Percentiles rank a stretch among this genome's conserved stretches.
phyloP scores from a whole-genome alignment of 2,113 vertebrate genomes.

The Mobula birostris region DNA sequence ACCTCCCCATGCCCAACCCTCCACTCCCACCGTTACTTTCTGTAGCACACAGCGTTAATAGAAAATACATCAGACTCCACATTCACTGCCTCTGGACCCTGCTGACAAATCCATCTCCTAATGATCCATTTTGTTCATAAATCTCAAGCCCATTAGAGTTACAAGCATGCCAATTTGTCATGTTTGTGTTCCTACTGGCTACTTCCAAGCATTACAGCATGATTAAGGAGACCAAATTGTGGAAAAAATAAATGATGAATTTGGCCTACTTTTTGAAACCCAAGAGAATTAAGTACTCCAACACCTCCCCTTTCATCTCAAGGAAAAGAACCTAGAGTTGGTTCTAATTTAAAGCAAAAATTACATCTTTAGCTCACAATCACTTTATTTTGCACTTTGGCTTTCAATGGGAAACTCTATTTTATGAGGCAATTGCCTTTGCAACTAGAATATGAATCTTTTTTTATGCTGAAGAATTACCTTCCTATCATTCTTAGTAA shows the following conservation, averaged over 20 bases:
- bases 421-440: not conserved
- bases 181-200: conserved; percentile 30
- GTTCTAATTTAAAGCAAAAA: not conserved
- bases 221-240: not conserved
- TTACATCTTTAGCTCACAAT: not conserved
- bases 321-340: not conserved
- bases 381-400: not conserved
- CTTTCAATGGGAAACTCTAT: not conserved
- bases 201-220: conserved; percentile 38
- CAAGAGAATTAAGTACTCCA: not conserved
- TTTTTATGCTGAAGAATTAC: not conserved
- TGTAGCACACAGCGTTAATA: too few species aligned
- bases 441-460: not conserved
- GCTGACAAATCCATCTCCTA: conserved; percentile 10
- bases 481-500: not conserved
- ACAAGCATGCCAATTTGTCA: conserved; percentile 39
- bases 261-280: conserved; percentile 23
- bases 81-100: not conserved
- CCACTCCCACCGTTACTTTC: too few species aligned
- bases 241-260: conserved; percentile 21
- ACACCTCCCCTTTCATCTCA: not conserved
- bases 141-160: conserved; percentile 11
- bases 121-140: conserved; percentile 27
- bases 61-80: not conserved
- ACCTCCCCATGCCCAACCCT: not conserved